These are phyloP conservation scores for Prionailurus bengalensis DNA, from an alignment of 2,113 vertebrate species.

Conservation along the genomic window DNA sequence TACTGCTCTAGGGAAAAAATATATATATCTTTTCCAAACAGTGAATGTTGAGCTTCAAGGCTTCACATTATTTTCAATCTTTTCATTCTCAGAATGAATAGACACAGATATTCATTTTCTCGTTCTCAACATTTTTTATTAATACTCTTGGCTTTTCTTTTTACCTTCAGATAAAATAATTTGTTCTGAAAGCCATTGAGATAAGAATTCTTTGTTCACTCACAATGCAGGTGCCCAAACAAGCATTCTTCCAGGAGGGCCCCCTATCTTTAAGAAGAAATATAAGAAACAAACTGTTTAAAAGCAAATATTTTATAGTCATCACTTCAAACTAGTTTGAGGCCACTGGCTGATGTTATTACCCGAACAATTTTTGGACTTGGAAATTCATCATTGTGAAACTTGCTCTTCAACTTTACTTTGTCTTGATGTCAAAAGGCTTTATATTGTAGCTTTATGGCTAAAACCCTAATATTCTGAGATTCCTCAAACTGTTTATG, in stretches of 20 bases:
- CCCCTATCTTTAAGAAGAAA: not conserved
- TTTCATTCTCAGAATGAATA: not conserved
- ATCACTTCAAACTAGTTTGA: not conserved
- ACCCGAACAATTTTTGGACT: not conserved
- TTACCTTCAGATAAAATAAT: not conserved
- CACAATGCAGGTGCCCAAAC: not conserved
- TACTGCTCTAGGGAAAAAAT: not conserved
- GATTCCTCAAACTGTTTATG: not conserved
- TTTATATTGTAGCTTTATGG: not conserved
- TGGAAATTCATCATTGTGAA: slow-evolving; percentile 33
- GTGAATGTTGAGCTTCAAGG: not conserved
- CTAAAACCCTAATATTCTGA: not conserved
- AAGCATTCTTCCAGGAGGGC: not conserved
- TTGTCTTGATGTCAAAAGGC: not conserved
- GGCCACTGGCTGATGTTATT: not conserved
- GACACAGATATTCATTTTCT: slow-evolving; percentile 29
- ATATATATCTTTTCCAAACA: not conserved
- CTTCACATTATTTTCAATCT: slow-evolving; percentile 12
- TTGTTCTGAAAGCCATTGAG: not conserved
- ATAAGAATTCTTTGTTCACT: slow-evolving; percentile 9
- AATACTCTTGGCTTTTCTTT: not conserved
- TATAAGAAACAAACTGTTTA: not conserved
- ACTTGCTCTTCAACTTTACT: not conserved
- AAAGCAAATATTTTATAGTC: not conserved
- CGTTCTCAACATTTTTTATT: slow-evolving; percentile 7